Base-by-base conservation (phyloP, 2,113 vertebrate species). In the Embiotoca jacksoni region DNA sequence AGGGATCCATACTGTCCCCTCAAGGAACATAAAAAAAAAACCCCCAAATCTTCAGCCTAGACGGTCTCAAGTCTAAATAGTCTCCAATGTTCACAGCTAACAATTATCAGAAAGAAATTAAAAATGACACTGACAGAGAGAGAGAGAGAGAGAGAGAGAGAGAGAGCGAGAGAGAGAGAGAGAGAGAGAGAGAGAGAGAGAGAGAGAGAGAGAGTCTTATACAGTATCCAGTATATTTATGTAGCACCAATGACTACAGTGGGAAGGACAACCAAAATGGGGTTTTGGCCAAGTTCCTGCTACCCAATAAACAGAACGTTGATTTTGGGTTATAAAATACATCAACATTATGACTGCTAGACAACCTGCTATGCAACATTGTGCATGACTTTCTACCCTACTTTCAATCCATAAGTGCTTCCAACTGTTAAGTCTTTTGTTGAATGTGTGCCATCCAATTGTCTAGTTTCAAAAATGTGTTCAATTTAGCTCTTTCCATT, bases 1-100 rank as follows among this genome's bases (percentile, higher is more conserved):
- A 88, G 83, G 52, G 49, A 82, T 83, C 81, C 79, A 88, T 85
- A 87, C 35, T 54, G 39, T 83, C 68, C 68, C 87, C 74, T 82
- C 44, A 41, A 71, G 84, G 76, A 86, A 78, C 72, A 78, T 71
- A 78, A 84, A 80, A 80, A 61, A 58, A 81, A n/a, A n/a, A n/a
- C n/a, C n/a, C n/a, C n/a, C 31, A 53, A 89, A 80, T 86, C 65
- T n/a, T 14, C 47, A 55, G 72, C 47, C 44, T 31, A 71, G 81
- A 87, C 69, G 78, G 72, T 66, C 50, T 69, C 36, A 54, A 49
- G 49, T 82, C 72, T 58, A 76, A 65, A 85, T 64, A 69, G 57
- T 79, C 68, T 74, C 80, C 58, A 81, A 89, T 75, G 63, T 54
- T 82, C 80, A 89, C 69, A 85, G 84, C 78, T 80, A 64, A 79